A percentile compares a stretch with the other conserved stretches of the same genome.
Evolutionary conservation across 1,140 invertebrate species (phyloP).

Genomic region (Hypsibius dujardini): DNA sequence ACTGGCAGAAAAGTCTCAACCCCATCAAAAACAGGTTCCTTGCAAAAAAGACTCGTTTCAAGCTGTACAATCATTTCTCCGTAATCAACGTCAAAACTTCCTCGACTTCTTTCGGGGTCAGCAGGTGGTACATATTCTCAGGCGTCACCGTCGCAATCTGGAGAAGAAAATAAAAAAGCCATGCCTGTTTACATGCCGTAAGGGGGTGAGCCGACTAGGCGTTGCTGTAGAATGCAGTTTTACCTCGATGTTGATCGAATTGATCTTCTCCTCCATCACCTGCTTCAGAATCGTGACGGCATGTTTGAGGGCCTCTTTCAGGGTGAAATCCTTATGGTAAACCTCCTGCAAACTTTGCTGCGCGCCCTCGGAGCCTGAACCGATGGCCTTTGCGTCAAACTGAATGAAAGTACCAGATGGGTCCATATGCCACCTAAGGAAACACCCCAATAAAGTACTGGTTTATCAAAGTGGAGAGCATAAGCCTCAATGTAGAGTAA

Average conservation of each 20-base stretch:
- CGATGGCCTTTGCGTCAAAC: conserved; percentile 96
- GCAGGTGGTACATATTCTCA: conserved; percentile 68
- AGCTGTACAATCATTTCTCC: too few species aligned
- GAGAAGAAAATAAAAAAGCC: conserved; percentile 24
- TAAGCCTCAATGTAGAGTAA: conserved; percentile 17
- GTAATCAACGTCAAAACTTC: conserved; percentile 53
- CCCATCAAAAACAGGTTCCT: too few species aligned
- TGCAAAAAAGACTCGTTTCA: conserved; percentile 5
- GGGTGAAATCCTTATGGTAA: conserved; percentile 72
- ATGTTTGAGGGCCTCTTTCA: conserved; percentile 81
- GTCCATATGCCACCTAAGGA: conserved; percentile 76
- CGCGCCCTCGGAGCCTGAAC: conserved; percentile 94
- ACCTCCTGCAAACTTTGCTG: conserved; percentile 83
- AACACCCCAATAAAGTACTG: too few species aligned
- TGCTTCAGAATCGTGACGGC: conserved; percentile 90
- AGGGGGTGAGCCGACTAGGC: too few species aligned
- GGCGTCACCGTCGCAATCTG: conserved; percentile 66
- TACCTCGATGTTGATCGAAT: conserved; percentile 91
- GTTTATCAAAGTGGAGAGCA: too few species aligned
- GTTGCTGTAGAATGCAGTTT: conserved; percentile 17
- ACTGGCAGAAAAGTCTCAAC: too few species aligned
- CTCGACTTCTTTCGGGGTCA: conserved; percentile 69
- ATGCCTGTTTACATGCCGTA: conserved; percentile 17
- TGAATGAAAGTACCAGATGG: conserved; percentile 91
- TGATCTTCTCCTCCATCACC: conserved; percentile 99